Evolutionary conservation across 2,113 vertebrate species (phyloP).

Genomic region (Sialia sialis): DNA sequence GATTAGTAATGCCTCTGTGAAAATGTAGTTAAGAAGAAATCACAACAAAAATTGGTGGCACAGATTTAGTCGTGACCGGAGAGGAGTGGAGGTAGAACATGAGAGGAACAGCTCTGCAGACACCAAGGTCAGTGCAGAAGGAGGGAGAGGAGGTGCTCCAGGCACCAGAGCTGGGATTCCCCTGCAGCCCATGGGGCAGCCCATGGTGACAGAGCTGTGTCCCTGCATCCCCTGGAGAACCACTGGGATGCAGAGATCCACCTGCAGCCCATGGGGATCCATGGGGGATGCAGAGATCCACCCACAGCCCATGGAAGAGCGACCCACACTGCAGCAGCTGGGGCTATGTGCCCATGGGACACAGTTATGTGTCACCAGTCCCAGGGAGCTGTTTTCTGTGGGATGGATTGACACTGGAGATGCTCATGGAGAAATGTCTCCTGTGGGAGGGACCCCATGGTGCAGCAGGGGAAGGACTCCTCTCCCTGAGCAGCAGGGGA

Average conservation of each 20-base stretch:
- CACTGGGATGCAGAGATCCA: background rate
- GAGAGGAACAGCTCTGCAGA: background rate
- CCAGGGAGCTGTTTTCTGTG: too few species aligned
- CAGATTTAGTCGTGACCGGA: accelerated
- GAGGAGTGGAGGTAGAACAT: accelerated
- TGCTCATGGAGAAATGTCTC: accelerated
- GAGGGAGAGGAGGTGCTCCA: background rate
- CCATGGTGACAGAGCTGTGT: background rate
- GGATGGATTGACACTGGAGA: background rate
- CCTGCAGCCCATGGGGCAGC: accelerated
- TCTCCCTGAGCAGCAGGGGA: too few species aligned
- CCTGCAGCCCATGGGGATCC: background rate
- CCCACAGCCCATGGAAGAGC: accelerated
- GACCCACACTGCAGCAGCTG: accelerated
- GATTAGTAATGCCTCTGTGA: background rate
- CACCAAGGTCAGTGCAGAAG: background rate
- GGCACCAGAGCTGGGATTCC: too few species aligned
- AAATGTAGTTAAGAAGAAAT: background rate
- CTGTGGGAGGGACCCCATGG: background rate
- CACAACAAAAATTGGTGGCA: background rate
- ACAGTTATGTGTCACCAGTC: background rate
- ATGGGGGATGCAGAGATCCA: background rate
- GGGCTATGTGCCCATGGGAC: background rate
- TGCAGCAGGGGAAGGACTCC: background rate
- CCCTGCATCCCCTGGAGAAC: background rate